phyloP scores from a whole-genome alignment of 2,888 invertebrate genomes.

The Ormyrus labotus region DNA sequence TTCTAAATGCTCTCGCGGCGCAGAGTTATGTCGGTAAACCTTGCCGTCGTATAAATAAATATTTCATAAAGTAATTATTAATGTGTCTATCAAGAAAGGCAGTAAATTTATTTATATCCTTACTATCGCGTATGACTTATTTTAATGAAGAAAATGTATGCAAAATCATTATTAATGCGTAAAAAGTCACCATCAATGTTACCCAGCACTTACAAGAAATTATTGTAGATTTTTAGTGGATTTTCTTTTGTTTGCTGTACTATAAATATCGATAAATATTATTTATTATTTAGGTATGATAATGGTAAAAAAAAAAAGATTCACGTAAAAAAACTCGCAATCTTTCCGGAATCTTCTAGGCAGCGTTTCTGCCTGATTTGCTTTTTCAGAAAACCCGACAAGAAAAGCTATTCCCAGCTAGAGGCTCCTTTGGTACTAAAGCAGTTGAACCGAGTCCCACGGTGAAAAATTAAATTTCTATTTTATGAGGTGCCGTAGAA shows the following conservation, averaged over 20 bases:
- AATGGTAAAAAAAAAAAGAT: no score
- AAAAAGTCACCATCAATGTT: neutral
- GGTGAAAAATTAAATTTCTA: constrained; percentile 46
- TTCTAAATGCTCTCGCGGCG: constrained; percentile 27
- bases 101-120: constrained; percentile 35
- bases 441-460: constrained; percentile 21
- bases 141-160: constrained; percentile 25
- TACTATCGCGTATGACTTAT: constrained; percentile 12
- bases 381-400: no score
- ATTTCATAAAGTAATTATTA: constrained; percentile 46
- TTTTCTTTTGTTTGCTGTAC: neutral
- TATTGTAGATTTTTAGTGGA: no score
- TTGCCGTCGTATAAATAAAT: constrained; percentile 39
- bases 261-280: neutral
- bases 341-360: no score
- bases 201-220: no score
- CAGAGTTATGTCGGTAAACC: constrained; percentile 37
- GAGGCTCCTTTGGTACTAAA: constrained; percentile 9
- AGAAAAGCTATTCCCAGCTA: no score
- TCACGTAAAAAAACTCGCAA: no score
- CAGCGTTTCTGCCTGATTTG: no score
- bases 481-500: constrained; percentile 52
- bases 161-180: constrained; percentile 10
- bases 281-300: no score
- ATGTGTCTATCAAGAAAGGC: constrained; percentile 29